Conservation (phyloP, 1,140 invertebrate species). For the Caligus rogercresseyi region DNA sequence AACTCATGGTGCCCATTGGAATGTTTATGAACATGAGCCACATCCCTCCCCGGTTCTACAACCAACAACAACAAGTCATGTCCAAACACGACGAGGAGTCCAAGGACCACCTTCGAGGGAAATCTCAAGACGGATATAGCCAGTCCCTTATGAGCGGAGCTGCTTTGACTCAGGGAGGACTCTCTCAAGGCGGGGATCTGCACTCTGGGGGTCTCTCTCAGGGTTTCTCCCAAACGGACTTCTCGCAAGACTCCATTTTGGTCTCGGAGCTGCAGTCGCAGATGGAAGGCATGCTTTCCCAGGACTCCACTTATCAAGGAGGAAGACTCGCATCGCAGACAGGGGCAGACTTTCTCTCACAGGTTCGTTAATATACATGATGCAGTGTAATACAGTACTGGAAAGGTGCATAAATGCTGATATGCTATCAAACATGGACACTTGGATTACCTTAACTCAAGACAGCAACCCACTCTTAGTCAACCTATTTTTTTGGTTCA, state of each 20-base stretch:
- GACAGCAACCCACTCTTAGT: too few relatives aligned
- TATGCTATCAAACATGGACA: neutral
- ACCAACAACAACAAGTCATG: slow-evolving; percentile 52
- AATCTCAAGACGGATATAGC: slow-evolving; percentile 36
- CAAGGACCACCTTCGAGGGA: neutral
- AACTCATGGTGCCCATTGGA: slow-evolving; percentile 45
- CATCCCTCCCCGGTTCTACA: slow-evolving; percentile 65
- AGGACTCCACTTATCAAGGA: slow-evolving; percentile 79
- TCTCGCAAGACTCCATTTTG: slow-evolving; percentile 68
- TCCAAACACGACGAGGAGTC: neutral
- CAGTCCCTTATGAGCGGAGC: slow-evolving; percentile 36
- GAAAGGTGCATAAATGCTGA: neutral
- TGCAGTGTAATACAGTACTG: neutral
- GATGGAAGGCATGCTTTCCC: slow-evolving; percentile 78
- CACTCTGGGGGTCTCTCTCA: slow-evolving; percentile 18
- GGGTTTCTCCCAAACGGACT: slow-evolving; percentile 54
- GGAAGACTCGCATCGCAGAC: slow-evolving; percentile 1
- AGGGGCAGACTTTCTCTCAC: neutral
- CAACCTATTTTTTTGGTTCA: too few relatives aligned
- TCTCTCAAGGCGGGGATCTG: slow-evolving; percentile 7
- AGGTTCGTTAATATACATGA: neutral
- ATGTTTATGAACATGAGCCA: slow-evolving; percentile 88
- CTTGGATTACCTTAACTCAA: too few relatives aligned
- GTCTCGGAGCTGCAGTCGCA: slow-evolving; percentile 77
- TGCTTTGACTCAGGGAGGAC: neutral